Base-by-base conservation (phyloP, 2,797 vertebrate species). In the Cyclopterus lumpus region DNA sequence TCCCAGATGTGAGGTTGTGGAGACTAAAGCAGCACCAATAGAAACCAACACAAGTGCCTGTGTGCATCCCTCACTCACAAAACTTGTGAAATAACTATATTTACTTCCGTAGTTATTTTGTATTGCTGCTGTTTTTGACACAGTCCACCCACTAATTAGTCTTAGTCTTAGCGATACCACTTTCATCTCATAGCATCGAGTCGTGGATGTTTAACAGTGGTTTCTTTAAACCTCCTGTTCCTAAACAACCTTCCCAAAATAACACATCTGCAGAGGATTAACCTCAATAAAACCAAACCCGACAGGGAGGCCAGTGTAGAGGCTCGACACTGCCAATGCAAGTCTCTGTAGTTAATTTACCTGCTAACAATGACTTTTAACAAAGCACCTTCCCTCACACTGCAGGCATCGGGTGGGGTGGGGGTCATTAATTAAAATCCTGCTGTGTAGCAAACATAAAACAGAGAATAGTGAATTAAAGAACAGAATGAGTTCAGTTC, bases 361-460 rank as follows among this genome's bases (percentile, higher is more conserved):
- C 71, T 11, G 55, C 71, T 86, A 88, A 88, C 86, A 90, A 89
- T 92, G 85, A 90, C 89, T 87, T 91, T 91, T 89, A 83, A 80
- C 81, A 75, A 80, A 89, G 86, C 73, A 57, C 71, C 81, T 81
- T 79, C 61, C 44, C 62, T 86, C 80, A 73, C 78, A 75, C 75
- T 63, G 74, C 55, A 77, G 57, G 58, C 81, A 75, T 79, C 48
- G 22, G 14, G 57, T 26, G 15, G 8, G 14, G 28, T 11, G 75
- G 81, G 10, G 0, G 1, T 71, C 75, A 82, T 94, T 94, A 89
- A 94, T 95, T 95, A 93, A 94, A 94, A 93, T 92, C 93, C 91
- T 86, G 89, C 93, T 92, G 92, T 84, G 91, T 77, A 65, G 62
- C 81, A 76, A 82, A 86, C 89, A 91, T 91, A 87, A 92, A 94